Percentiles rank a stretch among this genome's conserved stretches.
Conservation (phyloP, 2,797 vertebrate species). For the Paratrypauchen microcephalus region DNA sequence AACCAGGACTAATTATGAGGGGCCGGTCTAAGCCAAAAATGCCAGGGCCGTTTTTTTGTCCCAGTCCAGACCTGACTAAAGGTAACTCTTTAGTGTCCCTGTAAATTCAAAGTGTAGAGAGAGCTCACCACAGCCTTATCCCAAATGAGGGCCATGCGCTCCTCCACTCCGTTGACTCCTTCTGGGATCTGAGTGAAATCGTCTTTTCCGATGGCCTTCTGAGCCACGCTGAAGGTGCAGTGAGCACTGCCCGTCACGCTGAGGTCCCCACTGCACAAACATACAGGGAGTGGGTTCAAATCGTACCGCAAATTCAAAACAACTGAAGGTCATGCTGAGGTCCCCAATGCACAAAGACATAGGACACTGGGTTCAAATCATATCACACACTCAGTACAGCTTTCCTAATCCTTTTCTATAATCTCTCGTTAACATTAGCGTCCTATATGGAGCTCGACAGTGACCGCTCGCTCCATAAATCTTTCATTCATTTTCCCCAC, state of each 20-base stretch:
- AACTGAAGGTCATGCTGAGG: conserved; percentile 81
- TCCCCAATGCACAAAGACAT: conserved; percentile 81
- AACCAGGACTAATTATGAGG: too few relatives aligned
- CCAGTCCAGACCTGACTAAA: too few relatives aligned
- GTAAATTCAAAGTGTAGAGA: too few relatives aligned
- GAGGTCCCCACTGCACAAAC: conserved; percentile 85
- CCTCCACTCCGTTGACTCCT: conserved; percentile 94
- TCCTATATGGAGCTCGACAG: too few relatives aligned
- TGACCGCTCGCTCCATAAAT: too few relatives aligned
- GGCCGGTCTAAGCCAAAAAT: too few relatives aligned
- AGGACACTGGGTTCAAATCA: not conserved
- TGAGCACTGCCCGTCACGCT: conserved; percentile 94
- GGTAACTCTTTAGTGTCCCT: too few relatives aligned
- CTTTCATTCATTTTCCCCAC: too few relatives aligned
- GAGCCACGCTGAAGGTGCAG: conserved; percentile 95
- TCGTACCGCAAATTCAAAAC: not conserved
- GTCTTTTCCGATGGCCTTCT: conserved; percentile 97
- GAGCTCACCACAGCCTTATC: conserved; percentile 94
- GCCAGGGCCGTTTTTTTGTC: too few relatives aligned
- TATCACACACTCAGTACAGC: not conserved
- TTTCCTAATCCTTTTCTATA: too few relatives aligned
- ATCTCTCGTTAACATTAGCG: too few relatives aligned
- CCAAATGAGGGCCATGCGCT: conserved; percentile 96
- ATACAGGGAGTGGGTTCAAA: not conserved
- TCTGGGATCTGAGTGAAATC: conserved; percentile 97